phyloP scores from a whole-genome alignment of 2,113 vertebrate genomes.

The Empidonax traillii region DNA sequence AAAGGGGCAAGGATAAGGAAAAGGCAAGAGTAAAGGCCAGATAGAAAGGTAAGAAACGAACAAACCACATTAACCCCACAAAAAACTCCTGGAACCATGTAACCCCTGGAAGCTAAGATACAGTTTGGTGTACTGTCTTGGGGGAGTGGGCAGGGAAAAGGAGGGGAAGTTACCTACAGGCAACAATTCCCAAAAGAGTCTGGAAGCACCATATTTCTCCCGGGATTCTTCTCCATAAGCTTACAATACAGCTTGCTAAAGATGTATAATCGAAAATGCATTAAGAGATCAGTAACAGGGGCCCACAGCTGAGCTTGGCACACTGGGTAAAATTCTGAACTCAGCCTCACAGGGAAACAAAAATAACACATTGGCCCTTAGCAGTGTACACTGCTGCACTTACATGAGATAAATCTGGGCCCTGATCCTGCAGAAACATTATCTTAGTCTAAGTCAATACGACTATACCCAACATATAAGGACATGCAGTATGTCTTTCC shows the following conservation, averaged over 20 bases:
- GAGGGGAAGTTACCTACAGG: neutral
- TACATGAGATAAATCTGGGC: too few relatives aligned
- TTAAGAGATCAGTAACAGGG: neutral
- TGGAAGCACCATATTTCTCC: neutral
- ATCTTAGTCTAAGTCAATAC: neutral
- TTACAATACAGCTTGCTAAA: neutral
- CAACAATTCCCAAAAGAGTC: neutral
- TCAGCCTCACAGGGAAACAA: neutral
- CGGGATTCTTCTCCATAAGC: neutral
- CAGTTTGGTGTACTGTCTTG: neutral
- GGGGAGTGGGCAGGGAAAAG: neutral
- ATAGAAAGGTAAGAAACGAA: neutral
- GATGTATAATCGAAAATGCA: neutral
- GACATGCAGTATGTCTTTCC: neutral
- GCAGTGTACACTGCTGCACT: neutral
- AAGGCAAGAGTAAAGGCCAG: neutral
- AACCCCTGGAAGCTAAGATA: neutral
- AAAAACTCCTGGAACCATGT: neutral
- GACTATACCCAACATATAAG: neutral
- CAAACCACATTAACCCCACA: neutral
- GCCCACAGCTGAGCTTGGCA: neutral
- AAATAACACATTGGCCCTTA: neutral
- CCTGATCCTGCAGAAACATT: neutral
- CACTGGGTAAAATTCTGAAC: neutral
- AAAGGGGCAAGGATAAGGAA: neutral